These are phyloP conservation scores for Lumbricus terrestris DNA, from an alignment of 2,888 invertebrate species.

Conservation along the genomic window DNA sequence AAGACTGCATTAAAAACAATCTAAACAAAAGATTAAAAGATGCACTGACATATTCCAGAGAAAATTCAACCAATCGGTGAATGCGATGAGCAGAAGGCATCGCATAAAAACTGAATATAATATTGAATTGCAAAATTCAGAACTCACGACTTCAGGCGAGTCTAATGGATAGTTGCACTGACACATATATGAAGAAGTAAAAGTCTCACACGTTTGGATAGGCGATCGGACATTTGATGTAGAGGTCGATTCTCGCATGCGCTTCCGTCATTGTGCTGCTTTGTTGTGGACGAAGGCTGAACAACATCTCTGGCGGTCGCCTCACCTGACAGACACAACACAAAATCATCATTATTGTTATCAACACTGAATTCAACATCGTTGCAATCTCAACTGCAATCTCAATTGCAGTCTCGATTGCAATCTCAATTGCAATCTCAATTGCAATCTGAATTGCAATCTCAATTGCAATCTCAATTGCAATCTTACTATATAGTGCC, in stretches of 20 bases:
- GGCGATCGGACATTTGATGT: slow-evolving; percentile 71
- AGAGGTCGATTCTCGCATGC: slow-evolving; percentile 74
- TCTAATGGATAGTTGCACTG: not conserved
- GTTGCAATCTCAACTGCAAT: too few relatives aligned
- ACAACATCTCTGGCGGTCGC: slow-evolving; percentile 73
- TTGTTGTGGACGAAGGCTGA: slow-evolving; percentile 75
- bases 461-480: too few relatives aligned
- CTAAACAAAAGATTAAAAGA: not conserved
- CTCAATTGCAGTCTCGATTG: too few relatives aligned
- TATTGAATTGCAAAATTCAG: not conserved
- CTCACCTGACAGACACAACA: slow-evolving; percentile 63
- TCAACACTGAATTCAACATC: not conserved
- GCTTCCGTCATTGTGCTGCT: slow-evolving; percentile 72
- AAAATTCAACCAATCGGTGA: too few relatives aligned
- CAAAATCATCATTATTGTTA: not conserved
- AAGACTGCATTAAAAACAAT: not conserved
- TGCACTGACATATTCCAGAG: not conserved
- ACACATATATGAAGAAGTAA: not conserved
- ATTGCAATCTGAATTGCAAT: too few relatives aligned
- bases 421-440: too few relatives aligned
- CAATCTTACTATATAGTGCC: too few relatives aligned
- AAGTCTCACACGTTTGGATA: slow-evolving; percentile 78
- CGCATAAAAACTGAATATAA: not conserved
- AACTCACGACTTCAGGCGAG: not conserved
- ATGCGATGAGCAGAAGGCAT: too few relatives aligned